A percentile compares a stretch with the other conserved stretches of the same genome.
Conservation (phyloP, 2,113 vertebrate species). For the Cololabis saira region DNA sequence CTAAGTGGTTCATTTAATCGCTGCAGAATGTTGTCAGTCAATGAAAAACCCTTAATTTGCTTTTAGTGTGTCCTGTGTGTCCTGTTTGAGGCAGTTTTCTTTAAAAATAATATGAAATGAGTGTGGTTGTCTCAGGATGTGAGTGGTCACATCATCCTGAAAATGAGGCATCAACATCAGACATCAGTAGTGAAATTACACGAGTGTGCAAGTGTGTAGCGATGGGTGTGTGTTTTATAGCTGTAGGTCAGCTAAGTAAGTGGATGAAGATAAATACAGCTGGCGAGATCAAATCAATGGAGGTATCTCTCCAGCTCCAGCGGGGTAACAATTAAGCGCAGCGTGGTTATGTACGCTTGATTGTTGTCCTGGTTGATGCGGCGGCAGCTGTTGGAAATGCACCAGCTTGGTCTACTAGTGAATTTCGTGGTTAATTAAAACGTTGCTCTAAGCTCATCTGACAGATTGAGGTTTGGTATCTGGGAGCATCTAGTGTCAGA, state of each 20-base stretch:
- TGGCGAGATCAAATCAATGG: constrained; percentile 50
- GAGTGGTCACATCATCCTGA: not conserved
- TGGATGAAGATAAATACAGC: constrained; percentile 28
- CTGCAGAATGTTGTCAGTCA: not conserved
- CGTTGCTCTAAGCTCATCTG: constrained; percentile 43
- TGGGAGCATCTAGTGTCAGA: constrained; percentile 43
- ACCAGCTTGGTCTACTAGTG: not conserved
- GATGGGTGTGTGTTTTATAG: not conserved
- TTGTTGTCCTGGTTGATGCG: constrained; percentile 31
- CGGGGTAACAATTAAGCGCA: constrained; percentile 20
- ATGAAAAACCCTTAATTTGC: not conserved
- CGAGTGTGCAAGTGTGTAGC: constrained; percentile 15
- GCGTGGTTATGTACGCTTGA: not conserved
- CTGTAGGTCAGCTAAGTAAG: constrained; percentile 45
- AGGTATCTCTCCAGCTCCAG: constrained; percentile 4
- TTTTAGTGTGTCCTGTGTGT: not conserved
- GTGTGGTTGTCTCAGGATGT: not conserved
- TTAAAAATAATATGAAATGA: constrained; percentile 13
- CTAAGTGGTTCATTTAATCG: constrained; percentile 4
- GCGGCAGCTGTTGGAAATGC: constrained; percentile 4
- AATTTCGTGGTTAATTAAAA: constrained; percentile 58
- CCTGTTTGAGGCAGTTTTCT: not conserved
- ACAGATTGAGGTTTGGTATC: constrained; percentile 29
- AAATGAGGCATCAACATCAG: constrained; percentile 14
- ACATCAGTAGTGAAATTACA: not conserved